phyloP scores from a whole-genome alignment of 1,140 invertebrate species.

The Holcopasites calliopsidis region DNA sequence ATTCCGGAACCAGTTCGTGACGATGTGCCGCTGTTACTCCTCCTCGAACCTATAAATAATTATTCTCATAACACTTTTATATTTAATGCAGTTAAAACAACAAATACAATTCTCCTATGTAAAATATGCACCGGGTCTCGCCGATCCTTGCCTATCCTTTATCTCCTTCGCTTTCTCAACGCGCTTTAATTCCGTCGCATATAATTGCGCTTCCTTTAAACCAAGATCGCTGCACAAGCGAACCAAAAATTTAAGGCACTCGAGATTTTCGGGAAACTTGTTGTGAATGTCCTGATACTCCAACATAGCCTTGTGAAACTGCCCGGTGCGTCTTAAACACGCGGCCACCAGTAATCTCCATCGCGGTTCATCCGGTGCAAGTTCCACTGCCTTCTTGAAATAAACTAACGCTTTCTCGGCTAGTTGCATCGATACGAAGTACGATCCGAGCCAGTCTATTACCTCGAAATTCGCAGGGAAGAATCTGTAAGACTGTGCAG shows the following conservation, averaged over 20 bases:
- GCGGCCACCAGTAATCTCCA: slow-evolving; percentile 92
- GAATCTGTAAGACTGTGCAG: slow-evolving; percentile 88
- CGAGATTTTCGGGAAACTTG: slow-evolving; percentile 91
- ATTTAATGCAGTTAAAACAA: background rate
- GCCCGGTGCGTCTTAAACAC: slow-evolving; percentile 90
- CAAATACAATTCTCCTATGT: slow-evolving; percentile 47
- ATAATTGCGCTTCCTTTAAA: slow-evolving; percentile 89
- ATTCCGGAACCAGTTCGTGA: slow-evolving; percentile 81
- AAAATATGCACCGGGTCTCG: slow-evolving; percentile 79
- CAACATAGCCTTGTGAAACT: slow-evolving; percentile 90
- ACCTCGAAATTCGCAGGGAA: slow-evolving; percentile 94
- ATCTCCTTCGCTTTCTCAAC: slow-evolving; percentile 90
- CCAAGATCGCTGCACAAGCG: slow-evolving; percentile 91
- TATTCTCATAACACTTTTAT: slow-evolving; percentile 23
- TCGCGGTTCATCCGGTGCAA: slow-evolving; percentile 91
- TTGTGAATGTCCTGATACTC: slow-evolving; percentile 89
- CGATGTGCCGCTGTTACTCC: slow-evolving; percentile 81
- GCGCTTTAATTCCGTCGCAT: slow-evolving; percentile 89
- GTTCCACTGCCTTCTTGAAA: slow-evolving; percentile 93
- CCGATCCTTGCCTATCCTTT: slow-evolving; percentile 82
- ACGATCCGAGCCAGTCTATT: slow-evolving; percentile 95
- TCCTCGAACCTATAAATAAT: slow-evolving; percentile 75
- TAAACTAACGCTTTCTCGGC: slow-evolving; percentile 94
- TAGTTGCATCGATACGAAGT: slow-evolving; percentile 93
- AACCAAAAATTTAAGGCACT: slow-evolving; percentile 92